phyloP scores from a whole-genome alignment of 2,888 invertebrate species.

The Theretra japonica region DNA sequence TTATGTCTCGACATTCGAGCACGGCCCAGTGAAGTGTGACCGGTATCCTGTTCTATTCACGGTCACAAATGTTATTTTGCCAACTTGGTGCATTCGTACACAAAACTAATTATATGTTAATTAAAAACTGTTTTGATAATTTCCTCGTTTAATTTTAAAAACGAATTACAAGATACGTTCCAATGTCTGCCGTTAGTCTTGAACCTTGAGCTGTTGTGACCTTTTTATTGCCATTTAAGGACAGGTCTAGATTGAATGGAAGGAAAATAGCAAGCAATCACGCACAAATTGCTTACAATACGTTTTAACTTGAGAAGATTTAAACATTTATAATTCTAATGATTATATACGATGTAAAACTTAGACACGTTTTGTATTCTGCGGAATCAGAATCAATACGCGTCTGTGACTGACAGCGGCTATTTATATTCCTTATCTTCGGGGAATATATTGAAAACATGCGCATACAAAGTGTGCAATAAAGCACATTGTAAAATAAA shows the following conservation, averaged over 20 bases:
- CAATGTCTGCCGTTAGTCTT: background rate
- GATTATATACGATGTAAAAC: background rate
- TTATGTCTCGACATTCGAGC: conserved; percentile 53
- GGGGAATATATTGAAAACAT: background rate
- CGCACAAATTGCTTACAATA: background rate
- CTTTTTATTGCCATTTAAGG: conserved; percentile 18
- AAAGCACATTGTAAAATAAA: conserved; percentile 13
- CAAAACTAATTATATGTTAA: conserved; percentile 8
- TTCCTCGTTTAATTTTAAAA: conserved; percentile 3
- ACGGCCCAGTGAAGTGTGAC: conserved; percentile 60
- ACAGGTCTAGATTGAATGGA: conserved; percentile 10
- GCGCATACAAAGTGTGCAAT: conserved; percentile 5
- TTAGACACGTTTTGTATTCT: background rate
- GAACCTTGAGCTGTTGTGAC: conserved; percentile 21
- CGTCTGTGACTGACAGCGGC: background rate
- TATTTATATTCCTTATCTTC: background rate
- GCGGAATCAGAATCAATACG: background rate
- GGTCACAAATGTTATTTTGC: conserved; percentile 41
- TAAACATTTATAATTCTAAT: no score
- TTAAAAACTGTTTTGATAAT: conserved; percentile 8
- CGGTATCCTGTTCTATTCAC: conserved; percentile 54
- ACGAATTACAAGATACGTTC: background rate
- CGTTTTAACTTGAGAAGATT: background rate
- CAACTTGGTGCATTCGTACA: conserved; percentile 27
- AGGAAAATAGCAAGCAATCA: conserved; percentile 16